Conservation (phyloP, 2,888 invertebrate genomes). For the Volucella zonaria region DNA sequence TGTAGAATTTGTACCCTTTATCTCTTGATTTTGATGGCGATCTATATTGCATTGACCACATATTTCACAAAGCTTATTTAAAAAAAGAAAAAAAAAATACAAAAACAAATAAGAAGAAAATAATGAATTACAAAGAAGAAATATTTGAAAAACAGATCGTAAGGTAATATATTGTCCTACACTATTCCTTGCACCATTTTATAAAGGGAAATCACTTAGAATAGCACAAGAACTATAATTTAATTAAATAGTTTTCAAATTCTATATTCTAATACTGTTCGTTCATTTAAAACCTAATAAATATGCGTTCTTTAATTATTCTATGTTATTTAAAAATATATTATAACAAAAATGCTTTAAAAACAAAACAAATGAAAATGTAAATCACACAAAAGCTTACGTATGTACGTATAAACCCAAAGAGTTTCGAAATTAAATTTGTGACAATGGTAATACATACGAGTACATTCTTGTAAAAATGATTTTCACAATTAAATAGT, state of each 20-base stretch:
- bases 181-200: conserved; percentile 12
- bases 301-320: conserved; percentile 24
- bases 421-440: too few species aligned
- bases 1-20: too few species aligned
- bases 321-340: not conserved
- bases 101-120: not conserved
- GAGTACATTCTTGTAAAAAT: too few species aligned
- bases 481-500: too few species aligned
- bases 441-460: too few species aligned
- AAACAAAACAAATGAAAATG: not conserved
- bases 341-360: conserved; percentile 13
- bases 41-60: too few species aligned
- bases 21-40: too few species aligned
- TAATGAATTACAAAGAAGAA: not conserved
- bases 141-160: not conserved
- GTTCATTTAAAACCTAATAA: conserved; percentile 53
- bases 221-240: conserved; percentile 16
- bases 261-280: conserved; percentile 62
- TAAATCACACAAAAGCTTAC: too few species aligned
- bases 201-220: not conserved
- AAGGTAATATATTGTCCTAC: not conserved
- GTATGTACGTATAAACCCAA: too few species aligned
- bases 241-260: conserved; percentile 30
- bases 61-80: too few species aligned
- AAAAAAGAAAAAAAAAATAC: too few species aligned